phyloP scores from a whole-genome alignment of 2,888 invertebrate species.

The Helicoverpa assulta region DNA sequence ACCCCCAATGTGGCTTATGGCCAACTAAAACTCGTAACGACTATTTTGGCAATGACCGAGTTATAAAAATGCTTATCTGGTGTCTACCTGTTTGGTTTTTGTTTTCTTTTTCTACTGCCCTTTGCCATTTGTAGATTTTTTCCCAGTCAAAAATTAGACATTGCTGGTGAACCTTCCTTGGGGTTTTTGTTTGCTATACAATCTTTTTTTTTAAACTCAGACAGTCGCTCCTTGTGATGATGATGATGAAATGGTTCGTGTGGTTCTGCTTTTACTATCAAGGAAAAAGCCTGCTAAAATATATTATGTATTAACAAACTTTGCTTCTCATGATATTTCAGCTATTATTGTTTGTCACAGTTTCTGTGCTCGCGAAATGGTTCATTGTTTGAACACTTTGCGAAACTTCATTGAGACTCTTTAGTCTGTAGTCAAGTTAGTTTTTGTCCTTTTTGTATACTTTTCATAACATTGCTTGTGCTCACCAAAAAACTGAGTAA shows the following conservation, averaged over 20 bases:
- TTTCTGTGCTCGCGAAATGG: constrained; percentile 54
- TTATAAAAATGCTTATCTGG: background rate
- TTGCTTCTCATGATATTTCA: constrained; percentile 64
- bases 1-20: background rate
- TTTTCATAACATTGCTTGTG: background rate
- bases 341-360: constrained; percentile 58
- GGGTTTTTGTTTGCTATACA: too few relatives aligned
- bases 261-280: background rate
- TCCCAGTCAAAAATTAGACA: too few relatives aligned
- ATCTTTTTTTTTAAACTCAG: too few relatives aligned
- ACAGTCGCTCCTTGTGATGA: too few relatives aligned
- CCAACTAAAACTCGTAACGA: background rate
- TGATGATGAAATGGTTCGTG: too few relatives aligned
- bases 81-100: background rate
- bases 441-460: background rate
- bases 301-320: constrained; percentile 16
- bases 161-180: too few relatives aligned
- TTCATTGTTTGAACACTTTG: constrained; percentile 60
- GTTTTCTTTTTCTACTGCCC: background rate
- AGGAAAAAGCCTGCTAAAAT: background rate
- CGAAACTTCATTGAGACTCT: constrained; percentile 46
- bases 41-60: constrained; percentile 1
- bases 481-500: background rate
- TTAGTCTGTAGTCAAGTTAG: background rate
- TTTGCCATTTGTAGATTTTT: background rate